These are phyloP conservation scores for Microctonus brassicae DNA, from an alignment of 2,888 invertebrate genomes.

Conservation along the genomic window DNA sequence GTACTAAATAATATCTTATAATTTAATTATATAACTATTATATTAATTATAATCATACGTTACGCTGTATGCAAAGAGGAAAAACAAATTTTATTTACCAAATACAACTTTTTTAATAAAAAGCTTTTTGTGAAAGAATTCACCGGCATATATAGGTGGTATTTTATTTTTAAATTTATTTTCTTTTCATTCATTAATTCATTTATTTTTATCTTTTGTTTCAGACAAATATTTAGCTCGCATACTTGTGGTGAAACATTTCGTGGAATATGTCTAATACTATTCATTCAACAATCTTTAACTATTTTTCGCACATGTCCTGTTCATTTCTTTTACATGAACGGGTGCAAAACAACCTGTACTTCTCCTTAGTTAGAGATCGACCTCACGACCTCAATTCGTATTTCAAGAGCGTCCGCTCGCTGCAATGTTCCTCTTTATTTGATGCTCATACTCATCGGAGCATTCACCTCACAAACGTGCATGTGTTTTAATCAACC, in stretches of 20 bases:
- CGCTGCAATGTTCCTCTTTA: not conserved
- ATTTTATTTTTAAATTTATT: not conserved
- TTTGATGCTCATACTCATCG: not conserved
- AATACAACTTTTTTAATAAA: conserved; percentile 58
- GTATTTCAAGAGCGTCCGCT: conserved; percentile 36
- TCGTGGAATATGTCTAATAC: not conserved
- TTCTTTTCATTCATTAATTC: not conserved
- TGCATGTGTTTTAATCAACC: not conserved
- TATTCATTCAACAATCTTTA: not conserved
- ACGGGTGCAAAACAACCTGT: conserved; percentile 11
- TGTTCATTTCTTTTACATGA: conserved; percentile 13
- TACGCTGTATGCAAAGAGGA: conserved; percentile 53
- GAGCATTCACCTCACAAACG: not conserved
- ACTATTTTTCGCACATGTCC: not conserved
- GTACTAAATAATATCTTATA: conserved; percentile 47
- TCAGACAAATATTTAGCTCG: not conserved
- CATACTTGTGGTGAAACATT: not conserved
- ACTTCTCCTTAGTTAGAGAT: conserved; percentile 37
- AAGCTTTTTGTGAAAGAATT: conserved; percentile 48
- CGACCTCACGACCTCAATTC: conserved; percentile 44
- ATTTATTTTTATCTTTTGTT: not conserved
- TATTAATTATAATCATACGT: conserved; percentile 50
- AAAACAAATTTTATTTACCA: conserved; percentile 58
- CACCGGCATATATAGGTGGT: not conserved
- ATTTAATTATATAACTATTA: conserved; percentile 52